phyloP scores from a whole-genome alignment of 2,113 vertebrate species.

The Lepisosteus osseus region DNA sequence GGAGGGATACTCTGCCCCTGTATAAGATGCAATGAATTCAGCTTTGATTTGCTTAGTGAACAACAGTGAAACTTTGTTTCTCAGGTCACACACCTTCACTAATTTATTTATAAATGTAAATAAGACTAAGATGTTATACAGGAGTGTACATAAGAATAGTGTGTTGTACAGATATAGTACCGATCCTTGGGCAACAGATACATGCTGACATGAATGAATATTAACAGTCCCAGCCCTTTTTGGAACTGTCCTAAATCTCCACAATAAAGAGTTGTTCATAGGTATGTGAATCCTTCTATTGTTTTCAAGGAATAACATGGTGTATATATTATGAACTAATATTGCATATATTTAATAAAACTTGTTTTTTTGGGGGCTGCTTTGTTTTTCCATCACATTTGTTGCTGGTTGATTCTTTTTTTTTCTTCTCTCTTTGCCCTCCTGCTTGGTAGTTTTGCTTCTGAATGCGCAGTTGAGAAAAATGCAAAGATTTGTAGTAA shows the following conservation, averaged over 20 bases:
- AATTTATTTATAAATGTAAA: conserved; percentile 57
- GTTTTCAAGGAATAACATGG: conserved; percentile 26
- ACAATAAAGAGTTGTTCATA: conserved; percentile 14
- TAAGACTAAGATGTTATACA: conserved; percentile 52
- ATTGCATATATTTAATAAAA: conserved; percentile 53
- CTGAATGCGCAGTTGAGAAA: too few relatives aligned
- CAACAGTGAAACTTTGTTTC: conserved; percentile 46
- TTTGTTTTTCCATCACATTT: too few relatives aligned
- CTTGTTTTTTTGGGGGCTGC: too few relatives aligned
- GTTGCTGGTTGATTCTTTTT: too few relatives aligned
- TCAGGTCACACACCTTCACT: conserved; percentile 56
- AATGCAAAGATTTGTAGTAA: too few relatives aligned
- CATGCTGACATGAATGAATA: conserved; percentile 16
- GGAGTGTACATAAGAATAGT: conserved; percentile 60
- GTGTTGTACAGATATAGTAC: conserved; percentile 55
- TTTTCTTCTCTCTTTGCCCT: too few relatives aligned
- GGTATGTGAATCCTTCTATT: conserved; percentile 1
- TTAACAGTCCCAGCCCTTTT: neutral
- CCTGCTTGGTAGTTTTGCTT: too few relatives aligned
- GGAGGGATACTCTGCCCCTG: too few relatives aligned
- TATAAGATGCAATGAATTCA: too few relatives aligned
- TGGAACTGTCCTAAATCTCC: conserved; percentile 16
- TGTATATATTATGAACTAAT: conserved; percentile 50
- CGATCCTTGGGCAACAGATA: conserved; percentile 28
- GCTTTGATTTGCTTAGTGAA: too few relatives aligned